These are phyloP conservation scores for Erebia palarica DNA, from an alignment of 2,888 invertebrate species.

Conservation along the genomic window DNA sequence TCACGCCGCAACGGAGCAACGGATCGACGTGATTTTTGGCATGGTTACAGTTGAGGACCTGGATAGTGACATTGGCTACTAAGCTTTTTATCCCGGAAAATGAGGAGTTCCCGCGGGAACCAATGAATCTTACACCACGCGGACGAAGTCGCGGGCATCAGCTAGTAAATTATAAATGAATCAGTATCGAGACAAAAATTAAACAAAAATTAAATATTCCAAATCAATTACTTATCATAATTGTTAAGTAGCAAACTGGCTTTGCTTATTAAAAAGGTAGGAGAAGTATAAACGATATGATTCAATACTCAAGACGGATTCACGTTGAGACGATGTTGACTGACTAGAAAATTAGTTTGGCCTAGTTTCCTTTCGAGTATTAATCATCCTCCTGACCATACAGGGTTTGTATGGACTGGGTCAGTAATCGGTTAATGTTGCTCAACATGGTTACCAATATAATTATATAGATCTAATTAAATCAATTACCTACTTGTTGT, in stretches of 20 bases:
- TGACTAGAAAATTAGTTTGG: constrained; percentile 53
- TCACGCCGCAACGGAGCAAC: too few relatives aligned
- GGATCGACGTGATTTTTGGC: too few relatives aligned
- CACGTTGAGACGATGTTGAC: constrained; percentile 24
- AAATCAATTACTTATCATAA: not conserved
- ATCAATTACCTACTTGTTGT: constrained; percentile 21
- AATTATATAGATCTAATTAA: constrained; percentile 54
- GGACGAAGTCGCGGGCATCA: too few relatives aligned
- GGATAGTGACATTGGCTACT: too few relatives aligned
- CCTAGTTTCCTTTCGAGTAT: constrained; percentile 61
- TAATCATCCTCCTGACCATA: constrained; percentile 67
- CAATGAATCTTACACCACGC: too few relatives aligned
- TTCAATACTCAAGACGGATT: constrained; percentile 22
- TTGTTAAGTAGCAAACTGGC: not conserved
- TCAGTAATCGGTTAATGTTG: constrained; percentile 48
- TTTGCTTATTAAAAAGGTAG: constrained; percentile 5
- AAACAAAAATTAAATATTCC: not conserved
- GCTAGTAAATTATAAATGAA: not conserved
- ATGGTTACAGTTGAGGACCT: too few relatives aligned
- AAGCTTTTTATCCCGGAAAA: too few relatives aligned
- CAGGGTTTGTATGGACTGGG: constrained; percentile 55
- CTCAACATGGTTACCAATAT: constrained; percentile 57
- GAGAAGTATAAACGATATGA: constrained; percentile 11
- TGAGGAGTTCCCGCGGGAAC: too few relatives aligned
- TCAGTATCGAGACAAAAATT: not conserved